Percentiles rank a stretch among this genome's conserved stretches.
Conservation (phyloP, 2,888 invertebrate species). For the Cephus spinipes region DNA sequence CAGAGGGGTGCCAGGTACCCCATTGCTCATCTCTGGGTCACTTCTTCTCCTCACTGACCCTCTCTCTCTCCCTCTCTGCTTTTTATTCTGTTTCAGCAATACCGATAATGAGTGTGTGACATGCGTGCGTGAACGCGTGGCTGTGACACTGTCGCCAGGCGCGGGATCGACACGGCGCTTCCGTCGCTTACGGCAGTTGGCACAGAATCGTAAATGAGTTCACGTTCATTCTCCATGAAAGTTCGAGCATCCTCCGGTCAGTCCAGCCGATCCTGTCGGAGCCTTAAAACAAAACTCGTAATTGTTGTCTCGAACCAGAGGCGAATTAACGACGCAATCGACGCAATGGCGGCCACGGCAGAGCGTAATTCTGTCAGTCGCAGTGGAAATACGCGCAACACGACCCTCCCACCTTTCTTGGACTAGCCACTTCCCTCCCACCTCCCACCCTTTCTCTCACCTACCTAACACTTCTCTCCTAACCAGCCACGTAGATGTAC, state of each 20-base stretch:
- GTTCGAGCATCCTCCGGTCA: background rate
- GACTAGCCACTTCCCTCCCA: too few species aligned
- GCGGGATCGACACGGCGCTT: too few species aligned
- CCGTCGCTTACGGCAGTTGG: background rate
- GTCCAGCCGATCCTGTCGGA: background rate
- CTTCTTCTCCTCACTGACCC: background rate
- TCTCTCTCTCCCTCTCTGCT: conserved; percentile 11
- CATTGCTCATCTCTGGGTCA: too few species aligned
- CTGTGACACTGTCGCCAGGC: background rate
- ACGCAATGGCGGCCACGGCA: background rate
- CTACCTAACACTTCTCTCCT: background rate
- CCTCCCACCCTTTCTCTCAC: too few species aligned
- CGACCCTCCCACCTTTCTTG: background rate
- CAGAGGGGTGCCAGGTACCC: background rate
- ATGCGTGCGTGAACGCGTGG: too few species aligned
- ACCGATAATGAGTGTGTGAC: background rate
- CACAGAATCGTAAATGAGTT: background rate
- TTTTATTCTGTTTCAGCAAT: conserved; percentile 25
- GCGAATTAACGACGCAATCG: conserved; percentile 2
- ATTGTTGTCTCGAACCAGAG: background rate
- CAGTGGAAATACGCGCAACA: conserved; percentile 30
- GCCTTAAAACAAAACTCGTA: background rate
- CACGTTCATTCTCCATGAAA: background rate
- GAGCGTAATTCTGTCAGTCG: conserved; percentile 28
- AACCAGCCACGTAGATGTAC: background rate